phyloP scores from a whole-genome alignment of 2,797 vertebrate genomes.

The Bradypodion ventrale region DNA sequence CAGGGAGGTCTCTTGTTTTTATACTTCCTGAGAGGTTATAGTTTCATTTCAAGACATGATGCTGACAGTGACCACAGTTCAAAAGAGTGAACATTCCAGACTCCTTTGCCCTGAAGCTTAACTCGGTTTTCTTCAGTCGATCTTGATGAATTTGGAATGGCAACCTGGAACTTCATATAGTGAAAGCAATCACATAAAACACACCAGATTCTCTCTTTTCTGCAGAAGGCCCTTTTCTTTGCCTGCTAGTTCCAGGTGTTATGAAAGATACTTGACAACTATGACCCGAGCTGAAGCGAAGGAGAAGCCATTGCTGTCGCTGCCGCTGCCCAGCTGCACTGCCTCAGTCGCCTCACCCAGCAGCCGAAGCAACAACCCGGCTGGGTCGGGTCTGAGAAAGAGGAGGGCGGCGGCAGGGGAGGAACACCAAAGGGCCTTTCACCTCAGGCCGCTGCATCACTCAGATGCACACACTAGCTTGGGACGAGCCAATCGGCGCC shows the following conservation, averaged over 20 bases:
- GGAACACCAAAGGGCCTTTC: too few relatives aligned
- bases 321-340: too few relatives aligned
- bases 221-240: neutral
- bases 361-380: too few relatives aligned
- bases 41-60: neutral
- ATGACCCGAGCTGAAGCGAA: too few relatives aligned
- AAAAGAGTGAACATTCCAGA: neutral
- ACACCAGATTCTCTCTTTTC: neutral
- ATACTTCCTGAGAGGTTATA: neutral
- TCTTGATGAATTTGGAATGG: conserved; percentile 11
- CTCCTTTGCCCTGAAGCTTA: neutral
- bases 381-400: too few relatives aligned
- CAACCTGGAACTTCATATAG: neutral
- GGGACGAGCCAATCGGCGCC: too few relatives aligned
- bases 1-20: neutral
- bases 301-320: too few relatives aligned
- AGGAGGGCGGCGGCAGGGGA: too few relatives aligned
- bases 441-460: too few relatives aligned
- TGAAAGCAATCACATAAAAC: neutral
- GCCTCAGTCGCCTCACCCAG: too few relatives aligned
- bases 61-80: neutral
- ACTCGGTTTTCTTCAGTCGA: neutral
- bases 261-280: too few relatives aligned
- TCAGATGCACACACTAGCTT: too few relatives aligned
- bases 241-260: neutral